phyloP scores from a whole-genome alignment of 2,888 invertebrate genomes.

The Mimumesa dahlbomi region DNA sequence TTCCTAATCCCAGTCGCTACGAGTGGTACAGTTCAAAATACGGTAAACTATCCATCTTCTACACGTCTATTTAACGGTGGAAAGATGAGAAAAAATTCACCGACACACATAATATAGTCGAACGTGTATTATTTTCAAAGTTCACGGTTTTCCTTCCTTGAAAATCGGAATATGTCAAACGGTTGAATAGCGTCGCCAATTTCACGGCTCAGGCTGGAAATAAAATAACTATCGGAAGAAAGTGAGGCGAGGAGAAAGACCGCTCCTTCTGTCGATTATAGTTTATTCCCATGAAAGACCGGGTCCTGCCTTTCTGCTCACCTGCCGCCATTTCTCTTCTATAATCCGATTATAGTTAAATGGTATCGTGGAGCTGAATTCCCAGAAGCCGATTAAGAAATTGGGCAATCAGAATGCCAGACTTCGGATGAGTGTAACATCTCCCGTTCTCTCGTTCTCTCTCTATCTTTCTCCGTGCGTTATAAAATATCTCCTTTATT shows the following conservation, averaged over 20 bases:
- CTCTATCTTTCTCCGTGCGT: no score
- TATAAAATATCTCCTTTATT: no score
- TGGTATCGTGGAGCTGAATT: conserved; percentile 44
- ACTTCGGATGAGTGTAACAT: conserved; percentile 13
- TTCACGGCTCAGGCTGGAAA: conserved; percentile 2
- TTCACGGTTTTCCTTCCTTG: not conserved
- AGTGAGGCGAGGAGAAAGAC: conserved; percentile 20
- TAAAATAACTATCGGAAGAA: conserved; percentile 9
- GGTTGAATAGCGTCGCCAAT: not conserved
- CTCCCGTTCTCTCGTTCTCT: not conserved
- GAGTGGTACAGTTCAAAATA: not conserved
- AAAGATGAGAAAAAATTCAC: not conserved
- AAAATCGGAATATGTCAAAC: conserved; percentile 36
- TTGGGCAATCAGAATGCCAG: conserved; percentile 32
- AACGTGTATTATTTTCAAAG: not conserved
- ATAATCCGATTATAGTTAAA: conserved; percentile 59
- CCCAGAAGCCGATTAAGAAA: conserved; percentile 55
- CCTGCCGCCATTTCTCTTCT: conserved; percentile 47
- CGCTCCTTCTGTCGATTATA: conserved; percentile 45
- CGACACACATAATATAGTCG: no score
- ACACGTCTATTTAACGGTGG: no score
- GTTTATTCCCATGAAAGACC: conserved; percentile 42
- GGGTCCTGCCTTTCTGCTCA: conserved; percentile 31
- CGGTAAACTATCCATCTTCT: no score
- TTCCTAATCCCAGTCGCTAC: conserved; percentile 30